Conservation (phyloP, 2,888 invertebrate genomes). For the Diplazon laetatorius region DNA sequence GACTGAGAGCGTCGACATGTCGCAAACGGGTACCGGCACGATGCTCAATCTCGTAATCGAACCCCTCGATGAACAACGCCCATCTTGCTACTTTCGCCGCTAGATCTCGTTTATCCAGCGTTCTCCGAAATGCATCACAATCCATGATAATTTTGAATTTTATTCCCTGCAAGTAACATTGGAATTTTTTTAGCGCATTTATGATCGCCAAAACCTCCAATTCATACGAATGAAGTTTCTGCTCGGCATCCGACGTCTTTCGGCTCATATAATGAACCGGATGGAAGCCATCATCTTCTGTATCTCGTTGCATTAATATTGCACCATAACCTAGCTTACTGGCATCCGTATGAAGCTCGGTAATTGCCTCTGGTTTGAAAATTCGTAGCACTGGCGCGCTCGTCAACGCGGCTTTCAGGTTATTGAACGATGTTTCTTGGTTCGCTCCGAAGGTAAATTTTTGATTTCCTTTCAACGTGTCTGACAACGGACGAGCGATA, state of each 20-base stretch:
- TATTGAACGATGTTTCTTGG: constrained; percentile 3
- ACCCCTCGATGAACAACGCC: constrained; percentile 50
- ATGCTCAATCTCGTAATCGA: constrained; percentile 66
- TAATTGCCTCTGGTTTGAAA: constrained; percentile 49
- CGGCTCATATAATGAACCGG: constrained; percentile 3
- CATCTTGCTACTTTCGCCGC: constrained; percentile 65
- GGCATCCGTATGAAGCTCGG: constrained; percentile 60
- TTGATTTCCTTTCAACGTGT: constrained; percentile 1
- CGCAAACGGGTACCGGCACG: constrained; percentile 57
- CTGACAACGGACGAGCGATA: constrained; percentile 73
- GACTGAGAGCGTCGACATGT: constrained; percentile 62
- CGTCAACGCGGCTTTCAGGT: constrained; percentile 13
- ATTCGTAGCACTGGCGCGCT: constrained; percentile 45
- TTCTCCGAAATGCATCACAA: constrained; percentile 70
- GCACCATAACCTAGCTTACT: constrained; percentile 55
- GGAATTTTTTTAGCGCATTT: constrained; percentile 68
- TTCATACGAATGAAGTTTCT: constrained; percentile 52
- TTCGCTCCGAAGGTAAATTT: constrained; percentile 24
- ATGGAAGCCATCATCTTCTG: constrained; percentile 7
- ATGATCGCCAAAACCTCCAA: constrained; percentile 68
- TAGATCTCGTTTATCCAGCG: constrained; percentile 70
- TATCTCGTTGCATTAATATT: constrained; percentile 41
- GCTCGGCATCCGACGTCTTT: background rate
- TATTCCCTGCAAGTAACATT: constrained; percentile 68
- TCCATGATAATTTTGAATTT: constrained; percentile 72